Conservation (phyloP, 2,888 invertebrate species). For the Diaperis boleti region DNA sequence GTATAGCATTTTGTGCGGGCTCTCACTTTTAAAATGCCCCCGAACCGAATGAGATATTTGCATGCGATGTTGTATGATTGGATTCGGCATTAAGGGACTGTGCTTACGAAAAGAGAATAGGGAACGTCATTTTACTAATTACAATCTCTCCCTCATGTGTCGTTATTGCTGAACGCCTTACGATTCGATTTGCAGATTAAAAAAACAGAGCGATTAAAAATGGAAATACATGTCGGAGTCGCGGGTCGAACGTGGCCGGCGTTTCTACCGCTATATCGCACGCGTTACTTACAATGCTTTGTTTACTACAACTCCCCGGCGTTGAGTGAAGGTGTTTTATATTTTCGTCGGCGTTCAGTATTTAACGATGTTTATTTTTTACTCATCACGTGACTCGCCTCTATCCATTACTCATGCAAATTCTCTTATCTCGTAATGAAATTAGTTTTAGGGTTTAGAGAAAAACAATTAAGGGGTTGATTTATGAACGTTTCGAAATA, state of each 20-base stretch:
- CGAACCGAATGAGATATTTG: slow-evolving; percentile 40
- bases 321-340: no score
- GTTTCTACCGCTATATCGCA: no score
- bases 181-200: slow-evolving; percentile 56
- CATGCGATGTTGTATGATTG: slow-evolving; percentile 52
- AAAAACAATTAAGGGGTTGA: neutral
- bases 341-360: no score
- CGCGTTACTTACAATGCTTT: no score
- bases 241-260: no score
- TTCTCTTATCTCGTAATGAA: neutral
- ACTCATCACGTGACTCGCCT: neutral
- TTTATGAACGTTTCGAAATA: neutral
- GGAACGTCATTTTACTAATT: slow-evolving; percentile 59
- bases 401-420: neutral
- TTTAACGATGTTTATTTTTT: no score
- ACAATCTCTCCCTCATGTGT: slow-evolving; percentile 58
- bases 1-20: slow-evolving; percentile 24
- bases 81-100: slow-evolving; percentile 54
- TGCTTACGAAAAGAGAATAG: slow-evolving; percentile 52
- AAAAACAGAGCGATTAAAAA: no score
- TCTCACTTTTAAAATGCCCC: slow-evolving; percentile 23
- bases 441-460: neutral
- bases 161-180: slow-evolving; percentile 54
- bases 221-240: no score
- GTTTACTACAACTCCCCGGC: no score